phyloP scores from a whole-genome alignment of 2,888 invertebrate genomes.

The Cyaniris semiargus region DNA sequence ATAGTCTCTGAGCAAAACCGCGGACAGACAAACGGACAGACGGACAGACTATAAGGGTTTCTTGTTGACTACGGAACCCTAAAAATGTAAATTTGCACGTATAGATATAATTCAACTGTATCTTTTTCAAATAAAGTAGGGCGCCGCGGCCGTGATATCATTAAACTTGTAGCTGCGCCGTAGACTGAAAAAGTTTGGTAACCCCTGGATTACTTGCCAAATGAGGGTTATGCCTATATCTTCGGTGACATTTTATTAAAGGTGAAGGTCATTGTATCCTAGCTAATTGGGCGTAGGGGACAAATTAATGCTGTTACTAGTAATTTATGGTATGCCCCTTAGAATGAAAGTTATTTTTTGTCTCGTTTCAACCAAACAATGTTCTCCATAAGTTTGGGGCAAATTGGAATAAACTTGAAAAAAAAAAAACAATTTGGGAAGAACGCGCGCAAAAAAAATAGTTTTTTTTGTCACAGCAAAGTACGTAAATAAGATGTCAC shows the following conservation, averaged over 20 bases:
- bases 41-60: too few species aligned
- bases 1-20: too few species aligned
- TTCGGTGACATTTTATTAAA: background rate
- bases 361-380: background rate
- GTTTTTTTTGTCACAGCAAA: background rate
- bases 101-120: too few species aligned
- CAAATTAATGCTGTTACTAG: background rate
- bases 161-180: too few species aligned
- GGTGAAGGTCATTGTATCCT: background rate
- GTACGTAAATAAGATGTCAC: too few species aligned
- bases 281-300: background rate
- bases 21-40: too few species aligned
- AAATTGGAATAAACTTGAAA: background rate
- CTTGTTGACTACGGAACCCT: too few species aligned
- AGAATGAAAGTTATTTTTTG: background rate
- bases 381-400: background rate
- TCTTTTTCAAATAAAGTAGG: too few species aligned
- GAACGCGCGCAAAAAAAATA: background rate
- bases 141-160: too few species aligned
- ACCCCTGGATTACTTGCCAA: background rate
- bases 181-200: too few species aligned
- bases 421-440: too few species aligned
- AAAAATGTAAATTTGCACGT: too few species aligned
- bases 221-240: constrained; percentile 2
- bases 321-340: background rate